phyloP scores from a whole-genome alignment of 2,113 vertebrate species.

The Chionis minor region DNA sequence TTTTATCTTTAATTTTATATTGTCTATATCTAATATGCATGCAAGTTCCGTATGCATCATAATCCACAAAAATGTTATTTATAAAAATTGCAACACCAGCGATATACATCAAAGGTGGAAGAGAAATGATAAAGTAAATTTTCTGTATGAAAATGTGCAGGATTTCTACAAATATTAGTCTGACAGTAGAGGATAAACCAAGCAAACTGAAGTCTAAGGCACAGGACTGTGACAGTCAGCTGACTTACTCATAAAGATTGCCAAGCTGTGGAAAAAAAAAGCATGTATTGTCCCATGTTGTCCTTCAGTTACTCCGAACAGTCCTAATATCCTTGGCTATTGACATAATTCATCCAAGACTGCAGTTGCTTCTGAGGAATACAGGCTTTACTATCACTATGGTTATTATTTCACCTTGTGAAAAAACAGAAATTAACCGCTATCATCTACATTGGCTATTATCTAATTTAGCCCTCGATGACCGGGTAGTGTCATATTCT shows the following conservation, averaged over 20 bases:
- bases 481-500: background rate
- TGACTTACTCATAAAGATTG: background rate
- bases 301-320: background rate
- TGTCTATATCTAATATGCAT: background rate
- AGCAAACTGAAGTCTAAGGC: background rate
- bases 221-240: background rate
- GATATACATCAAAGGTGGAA: background rate
- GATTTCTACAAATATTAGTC: background rate
- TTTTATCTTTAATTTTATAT: background rate
- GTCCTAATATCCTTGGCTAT: background rate
- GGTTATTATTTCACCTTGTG: background rate
- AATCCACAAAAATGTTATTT: background rate
- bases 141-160: background rate
- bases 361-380: background rate
- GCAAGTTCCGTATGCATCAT: background rate
- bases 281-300: background rate
- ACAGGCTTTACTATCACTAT: background rate
- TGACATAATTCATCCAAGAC: background rate
- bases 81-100: background rate
- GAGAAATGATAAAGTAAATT: background rate
- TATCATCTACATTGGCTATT: background rate
- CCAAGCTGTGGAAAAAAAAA: background rate
- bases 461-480: background rate
- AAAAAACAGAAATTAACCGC: background rate
- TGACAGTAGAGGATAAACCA: background rate